These are phyloP conservation scores for Chromis chromis DNA, from an alignment of 2,797 vertebrate species.

Conservation along the genomic window DNA sequence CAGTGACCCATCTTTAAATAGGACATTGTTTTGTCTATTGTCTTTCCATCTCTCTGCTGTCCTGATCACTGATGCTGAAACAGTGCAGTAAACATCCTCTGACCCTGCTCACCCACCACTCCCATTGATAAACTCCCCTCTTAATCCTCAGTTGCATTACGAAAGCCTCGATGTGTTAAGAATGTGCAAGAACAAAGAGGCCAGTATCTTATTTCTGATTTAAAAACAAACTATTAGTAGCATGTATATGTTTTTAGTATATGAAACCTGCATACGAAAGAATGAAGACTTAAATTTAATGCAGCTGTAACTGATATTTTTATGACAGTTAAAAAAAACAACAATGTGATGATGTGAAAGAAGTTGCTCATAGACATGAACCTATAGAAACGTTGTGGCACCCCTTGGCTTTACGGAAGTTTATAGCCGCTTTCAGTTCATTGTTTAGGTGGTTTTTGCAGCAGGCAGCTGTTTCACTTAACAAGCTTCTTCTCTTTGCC, in stretches of 20 bases:
- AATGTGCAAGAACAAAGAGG: not conserved
- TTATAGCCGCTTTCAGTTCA: not conserved
- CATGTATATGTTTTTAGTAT: not conserved
- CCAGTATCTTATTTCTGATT: not conserved
- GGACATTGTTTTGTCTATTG: slow-evolving; percentile 78
- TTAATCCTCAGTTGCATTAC: slow-evolving; percentile 26
- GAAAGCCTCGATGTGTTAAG: not conserved
- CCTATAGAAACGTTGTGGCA: too few species aligned
- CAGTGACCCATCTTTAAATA: slow-evolving; percentile 75
- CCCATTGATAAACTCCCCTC: slow-evolving; percentile 39
- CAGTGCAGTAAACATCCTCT: slow-evolving; percentile 80
- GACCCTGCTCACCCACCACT: slow-evolving; percentile 42
- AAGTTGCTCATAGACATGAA: too few species aligned
- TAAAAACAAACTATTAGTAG: not conserved
- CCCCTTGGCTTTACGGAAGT: not conserved
- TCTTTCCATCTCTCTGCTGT: slow-evolving; percentile 65
- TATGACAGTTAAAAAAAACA: too few species aligned
- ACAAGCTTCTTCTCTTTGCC: not conserved
- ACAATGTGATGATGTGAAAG: too few species aligned
- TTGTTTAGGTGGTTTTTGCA: not conserved
- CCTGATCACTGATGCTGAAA: slow-evolving; percentile 65
- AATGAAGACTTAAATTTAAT: not conserved
- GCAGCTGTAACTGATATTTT: not conserved
- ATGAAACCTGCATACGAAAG: not conserved
- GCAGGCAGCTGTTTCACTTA: not conserved